Percentiles rank a stretch among this genome's conserved stretches.
These are phyloP conservation scores for Planiliza haematocheilus DNA, from an alignment of 2,113 vertebrate genomes.

Conservation along the genomic window DNA sequence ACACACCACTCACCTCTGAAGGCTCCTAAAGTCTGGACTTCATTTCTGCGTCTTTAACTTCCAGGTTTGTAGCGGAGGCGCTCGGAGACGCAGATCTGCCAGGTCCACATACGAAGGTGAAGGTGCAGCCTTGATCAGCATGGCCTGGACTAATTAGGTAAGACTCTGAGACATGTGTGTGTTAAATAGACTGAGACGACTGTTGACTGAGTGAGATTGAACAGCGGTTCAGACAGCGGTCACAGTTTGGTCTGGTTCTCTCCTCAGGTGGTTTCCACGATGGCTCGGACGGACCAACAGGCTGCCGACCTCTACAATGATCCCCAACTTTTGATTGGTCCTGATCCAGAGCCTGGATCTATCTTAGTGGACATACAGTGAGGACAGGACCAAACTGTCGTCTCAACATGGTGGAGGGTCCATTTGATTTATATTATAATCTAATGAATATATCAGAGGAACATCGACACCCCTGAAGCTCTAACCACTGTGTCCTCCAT, in stretches of 20 bases:
- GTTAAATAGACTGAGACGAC: too few species aligned
- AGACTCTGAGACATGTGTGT: background rate
- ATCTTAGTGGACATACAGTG: background rate
- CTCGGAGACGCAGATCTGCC: background rate
- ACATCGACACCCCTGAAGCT: background rate
- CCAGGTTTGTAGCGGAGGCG: constrained; percentile 6
- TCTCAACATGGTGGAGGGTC: background rate
- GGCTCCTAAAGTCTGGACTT: background rate
- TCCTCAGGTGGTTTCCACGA: constrained; percentile 18
- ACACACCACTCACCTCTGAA: too few species aligned
- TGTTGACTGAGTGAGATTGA: too few species aligned
- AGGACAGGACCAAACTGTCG: background rate
- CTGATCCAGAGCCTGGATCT: background rate
- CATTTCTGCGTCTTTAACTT: background rate
- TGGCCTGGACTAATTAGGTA: constrained; percentile 41
- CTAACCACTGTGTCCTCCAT: background rate
- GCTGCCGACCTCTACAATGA: background rate
- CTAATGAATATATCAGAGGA: background rate
- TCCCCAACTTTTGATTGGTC: background rate
- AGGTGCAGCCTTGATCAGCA: constrained; percentile 14
- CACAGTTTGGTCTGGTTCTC: background rate
- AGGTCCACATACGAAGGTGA: background rate
- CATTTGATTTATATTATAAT: too few species aligned
- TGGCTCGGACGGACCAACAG: background rate
- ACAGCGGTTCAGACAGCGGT: too few species aligned